phyloP scores from a whole-genome alignment of 2,888 invertebrate genomes.

The Agrilus biguttatus region DNA sequence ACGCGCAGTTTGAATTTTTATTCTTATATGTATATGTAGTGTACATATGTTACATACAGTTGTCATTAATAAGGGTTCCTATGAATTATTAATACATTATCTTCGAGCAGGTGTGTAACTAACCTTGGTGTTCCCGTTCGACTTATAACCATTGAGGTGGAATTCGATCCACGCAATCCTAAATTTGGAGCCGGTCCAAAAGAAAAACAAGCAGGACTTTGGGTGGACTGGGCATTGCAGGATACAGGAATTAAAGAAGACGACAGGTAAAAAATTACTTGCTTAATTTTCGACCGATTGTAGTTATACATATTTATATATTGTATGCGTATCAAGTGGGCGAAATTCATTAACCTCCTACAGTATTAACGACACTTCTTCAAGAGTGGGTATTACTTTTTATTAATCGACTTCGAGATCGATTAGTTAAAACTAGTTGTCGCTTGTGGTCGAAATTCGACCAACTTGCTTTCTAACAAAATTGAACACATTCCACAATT shows the following conservation, averaged over 20 bases:
- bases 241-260: slow-evolving; percentile 60
- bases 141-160: slow-evolving; percentile 54
- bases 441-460: too few relatives aligned
- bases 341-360: too few relatives aligned
- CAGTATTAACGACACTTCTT: too few relatives aligned
- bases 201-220: slow-evolving; percentile 49
- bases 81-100: slow-evolving; percentile 14
- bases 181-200: slow-evolving; percentile 58
- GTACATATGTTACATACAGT: background rate
- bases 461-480: too few relatives aligned
- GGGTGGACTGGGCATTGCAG: slow-evolving; percentile 72
- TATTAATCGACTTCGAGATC: too few relatives aligned
- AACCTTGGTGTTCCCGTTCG: slow-evolving; percentile 16
- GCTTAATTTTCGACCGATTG: background rate
- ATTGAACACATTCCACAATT: too few relatives aligned
- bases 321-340: too few relatives aligned
- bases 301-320: too few relatives aligned
- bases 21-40: too few relatives aligned
- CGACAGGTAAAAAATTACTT: slow-evolving; percentile 35
- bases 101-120: slow-evolving; percentile 33
- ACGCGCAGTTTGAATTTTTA: too few relatives aligned
- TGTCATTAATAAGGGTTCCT: background rate
- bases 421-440: too few relatives aligned
- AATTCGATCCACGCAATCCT: slow-evolving; percentile 54
- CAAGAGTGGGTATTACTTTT: too few relatives aligned